Percentiles rank a stretch among this genome's conserved stretches.
These are phyloP conservation scores for human (Homo sapiens) DNA, from an alignment of 2,113 vertebrate species.

Conservation along the genomic window DNA sequence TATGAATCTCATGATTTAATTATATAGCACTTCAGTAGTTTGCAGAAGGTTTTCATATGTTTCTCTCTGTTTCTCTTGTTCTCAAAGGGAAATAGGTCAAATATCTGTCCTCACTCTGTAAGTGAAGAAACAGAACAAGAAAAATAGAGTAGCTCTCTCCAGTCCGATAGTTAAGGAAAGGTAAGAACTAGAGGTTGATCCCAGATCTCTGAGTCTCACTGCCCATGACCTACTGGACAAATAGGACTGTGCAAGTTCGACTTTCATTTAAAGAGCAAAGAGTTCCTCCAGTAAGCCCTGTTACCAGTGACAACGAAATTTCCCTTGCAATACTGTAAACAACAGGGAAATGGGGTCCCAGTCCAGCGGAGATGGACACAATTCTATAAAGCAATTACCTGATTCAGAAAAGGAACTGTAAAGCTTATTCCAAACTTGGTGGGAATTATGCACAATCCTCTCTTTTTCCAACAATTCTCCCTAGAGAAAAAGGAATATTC, in stretches of 20 bases:
- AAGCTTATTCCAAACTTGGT: constrained; percentile 98
- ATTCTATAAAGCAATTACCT: constrained; percentile 84
- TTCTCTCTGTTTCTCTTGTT: not conserved
- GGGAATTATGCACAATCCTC: constrained; percentile 93
- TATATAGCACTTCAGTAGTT: not conserved
- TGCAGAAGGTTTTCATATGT: not conserved
- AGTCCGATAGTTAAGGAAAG: not conserved
- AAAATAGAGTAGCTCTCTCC: not conserved
- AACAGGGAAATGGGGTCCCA: not conserved
- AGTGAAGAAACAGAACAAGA: not conserved
- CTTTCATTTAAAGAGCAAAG: not conserved
- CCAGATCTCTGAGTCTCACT: not conserved
- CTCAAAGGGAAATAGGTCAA: not conserved
- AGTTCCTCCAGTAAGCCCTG: not conserved
- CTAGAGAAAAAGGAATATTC: constrained; percentile 78
- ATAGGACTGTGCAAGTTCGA: not conserved
- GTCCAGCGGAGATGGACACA: not conserved
- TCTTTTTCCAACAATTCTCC: constrained; percentile 96
- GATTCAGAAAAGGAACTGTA: constrained; percentile 92
- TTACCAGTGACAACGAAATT: not conserved
- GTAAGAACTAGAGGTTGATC: not conserved
- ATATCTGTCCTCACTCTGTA: not conserved
- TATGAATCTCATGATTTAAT: not conserved
- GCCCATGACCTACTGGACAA: not conserved
- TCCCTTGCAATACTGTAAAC: not conserved